Evolutionary conservation across 2,888 invertebrate genomes (phyloP), one percentile per base, ranked within the genome.

Genomic region (Cremastinae sp.): DNA sequence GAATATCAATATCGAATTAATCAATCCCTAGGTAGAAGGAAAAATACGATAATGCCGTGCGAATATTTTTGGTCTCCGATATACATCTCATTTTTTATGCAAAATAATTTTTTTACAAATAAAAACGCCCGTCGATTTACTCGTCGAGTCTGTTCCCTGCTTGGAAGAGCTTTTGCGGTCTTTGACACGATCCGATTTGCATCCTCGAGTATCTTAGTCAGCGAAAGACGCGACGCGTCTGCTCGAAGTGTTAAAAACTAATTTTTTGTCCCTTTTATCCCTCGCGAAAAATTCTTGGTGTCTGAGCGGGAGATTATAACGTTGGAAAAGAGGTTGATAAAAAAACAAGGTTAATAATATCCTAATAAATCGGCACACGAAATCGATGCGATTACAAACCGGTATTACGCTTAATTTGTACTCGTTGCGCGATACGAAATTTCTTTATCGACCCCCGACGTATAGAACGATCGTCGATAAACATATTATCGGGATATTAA

Each of bases 121-220:
- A 5, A 28, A 28, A 28, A 28, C 5, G 28, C 2, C 2, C 28
- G 28, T 28, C 28, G 28, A 28, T 2, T 28, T n/a, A n/a, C n/a
- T n/a, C n/a, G n/a, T n/a, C n/a, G n/a, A n/a, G n/a, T n/a, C n/a
- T n/a, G 53, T 51, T 73, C 45, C 37, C n/a, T 47, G 61, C 62
- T 74, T 74, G 37, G 14, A 58, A 61, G 64, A 58, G 69, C 62
- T 20, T 2, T 20, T 45, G 10, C 53, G 39, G 65, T 59, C 71
- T 61, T 66, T 37, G 59, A 61, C 65, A 41, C 49, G 28, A 81
- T 74, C 73, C 78, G 81, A 87, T 87, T 86, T 87, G 84, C 87
- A 86, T 86, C 83, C 78, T 80, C 80, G 76, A 86, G 86, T 83
- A 82, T 81, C 84, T 86, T 84, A 84, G 83, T 86, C 83, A 84